Base-by-base conservation (phyloP, 2,113 vertebrate genomes). In the Columba janthina region DNA sequence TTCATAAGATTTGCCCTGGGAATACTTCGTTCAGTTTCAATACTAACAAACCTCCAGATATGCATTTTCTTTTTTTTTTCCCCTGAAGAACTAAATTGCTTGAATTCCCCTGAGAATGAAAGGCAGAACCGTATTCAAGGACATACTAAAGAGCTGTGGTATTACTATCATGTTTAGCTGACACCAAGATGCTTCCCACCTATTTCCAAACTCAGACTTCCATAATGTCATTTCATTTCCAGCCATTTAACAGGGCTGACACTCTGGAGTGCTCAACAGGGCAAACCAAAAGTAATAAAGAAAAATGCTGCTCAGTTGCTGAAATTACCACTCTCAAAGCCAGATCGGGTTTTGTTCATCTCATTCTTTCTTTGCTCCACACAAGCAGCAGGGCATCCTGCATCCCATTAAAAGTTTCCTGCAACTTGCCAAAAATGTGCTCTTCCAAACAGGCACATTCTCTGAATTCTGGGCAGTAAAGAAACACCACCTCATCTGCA, bases 401-500 rank as follows among this genome's bases (percentile, higher is more conserved):
- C 28, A 70, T 54, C 51, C 51, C 2, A 0, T 5, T 66, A 62
- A 70, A 83, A 32, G 32, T 82, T 87, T 84, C 24, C 48, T 26
- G 46, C 44, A 64, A 8, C 36, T 79, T 73, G 73, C 71, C 70
- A 77, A 74, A 93, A 83, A 62, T 5, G 26, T 11, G 28, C 67
- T 66, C 38, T 67, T 83, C 56, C 79, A 77, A 80, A 79, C 58
- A 91, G 36, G 60, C 65, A 53, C 56, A 38, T 94, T 83, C 67
- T 62, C 93, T 24, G 71, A 88, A 75, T 90, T 88, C 67, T 91
- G 72, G n/a, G 42, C 56, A 34, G 71, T 24, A 71, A 36, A 80
- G 56, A 60, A 91, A 44, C 18, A 50, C 18, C 2, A 4, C 42
- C 67, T 74, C 82, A 64, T 15, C 48, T 6, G 0, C 66, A 86